Conservation (phyloP, 1,140 invertebrate genomes). For the Physella acuta region DNA sequence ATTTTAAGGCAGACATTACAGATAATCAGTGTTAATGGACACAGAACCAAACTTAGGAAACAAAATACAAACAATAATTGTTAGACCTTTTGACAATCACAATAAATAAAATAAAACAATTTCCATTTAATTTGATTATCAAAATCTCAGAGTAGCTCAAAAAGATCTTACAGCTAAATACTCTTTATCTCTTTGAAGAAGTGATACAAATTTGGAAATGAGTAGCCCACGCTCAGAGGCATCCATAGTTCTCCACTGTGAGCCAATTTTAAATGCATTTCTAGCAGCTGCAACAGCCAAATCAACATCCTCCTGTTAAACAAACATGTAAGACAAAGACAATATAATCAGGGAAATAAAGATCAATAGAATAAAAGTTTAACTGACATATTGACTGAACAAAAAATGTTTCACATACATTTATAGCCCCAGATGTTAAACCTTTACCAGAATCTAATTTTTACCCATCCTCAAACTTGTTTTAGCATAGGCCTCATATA, state of each 20-base stretch:
- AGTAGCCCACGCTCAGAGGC: slow-evolving; percentile 80
- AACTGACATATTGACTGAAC: no score
- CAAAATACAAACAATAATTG: neutral
- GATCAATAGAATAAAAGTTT: no score
- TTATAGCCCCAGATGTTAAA: no score
- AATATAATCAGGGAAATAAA: no score
- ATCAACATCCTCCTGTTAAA: slow-evolving; percentile 45
- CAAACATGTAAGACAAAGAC: no score
- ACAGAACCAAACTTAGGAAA: neutral
- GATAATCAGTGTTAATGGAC: no score
- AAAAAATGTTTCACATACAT: no score
- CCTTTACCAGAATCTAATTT: no score
- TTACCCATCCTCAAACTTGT: no score
- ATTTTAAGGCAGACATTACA: no score
- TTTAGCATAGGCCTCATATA: no score
- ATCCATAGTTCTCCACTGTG: slow-evolving; percentile 88
- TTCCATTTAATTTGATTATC: neutral
- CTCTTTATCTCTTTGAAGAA: slow-evolving; percentile 73
- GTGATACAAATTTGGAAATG: slow-evolving; percentile 74
- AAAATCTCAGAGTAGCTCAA: neutral
- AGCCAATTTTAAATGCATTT: slow-evolving; percentile 64
- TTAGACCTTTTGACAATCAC: neutral
- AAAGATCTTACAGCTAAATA: slow-evolving; percentile 67
- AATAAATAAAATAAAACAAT: neutral
- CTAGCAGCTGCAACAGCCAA: slow-evolving; percentile 81